phyloP scores from a whole-genome alignment of 2,888 invertebrate genomes.

The Oscheius sp. region DNA sequence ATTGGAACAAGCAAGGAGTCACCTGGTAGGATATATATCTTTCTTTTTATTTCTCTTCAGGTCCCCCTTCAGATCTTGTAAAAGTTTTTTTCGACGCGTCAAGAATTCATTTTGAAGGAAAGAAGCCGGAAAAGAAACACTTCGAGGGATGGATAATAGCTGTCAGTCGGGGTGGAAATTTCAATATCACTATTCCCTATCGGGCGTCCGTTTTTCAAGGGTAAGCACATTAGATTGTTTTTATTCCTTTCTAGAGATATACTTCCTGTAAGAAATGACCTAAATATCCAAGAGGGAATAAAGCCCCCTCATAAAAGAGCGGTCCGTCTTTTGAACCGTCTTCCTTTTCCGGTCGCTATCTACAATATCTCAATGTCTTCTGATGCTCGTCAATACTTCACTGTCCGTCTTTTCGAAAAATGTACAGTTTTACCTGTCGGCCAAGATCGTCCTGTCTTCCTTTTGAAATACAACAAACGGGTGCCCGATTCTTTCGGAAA shows the following conservation, averaged over 20 bases:
- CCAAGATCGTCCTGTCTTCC: constrained; percentile 54
- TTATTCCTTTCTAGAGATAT: constrained; percentile 34
- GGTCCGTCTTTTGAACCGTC: constrained; percentile 78
- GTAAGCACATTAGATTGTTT: constrained; percentile 69
- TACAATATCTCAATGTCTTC: constrained; percentile 79
- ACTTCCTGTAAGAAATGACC: constrained; percentile 43
- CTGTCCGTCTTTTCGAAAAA: constrained; percentile 48
- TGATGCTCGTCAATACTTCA: constrained; percentile 72
- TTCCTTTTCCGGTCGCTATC: constrained; percentile 80
- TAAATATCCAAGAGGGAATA: constrained; percentile 46
- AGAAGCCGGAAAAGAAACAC: constrained; percentile 34
- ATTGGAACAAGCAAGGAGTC: no score
- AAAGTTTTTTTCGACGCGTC: constrained; percentile 60
- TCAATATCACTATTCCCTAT: constrained; percentile 78
- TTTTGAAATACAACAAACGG: constrained; percentile 59
- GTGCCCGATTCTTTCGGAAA: constrained; percentile 40
- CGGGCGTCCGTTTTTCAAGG: constrained; percentile 74
- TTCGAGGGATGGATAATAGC: constrained; percentile 73
- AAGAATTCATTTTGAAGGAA: constrained; percentile 19
- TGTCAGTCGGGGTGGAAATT: constrained; percentile 73
- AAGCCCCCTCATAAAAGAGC: constrained; percentile 45
- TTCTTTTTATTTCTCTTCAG: constrained; percentile 31
- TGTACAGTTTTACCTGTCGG: constrained; percentile 50
- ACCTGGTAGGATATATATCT: not conserved
- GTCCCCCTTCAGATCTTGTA: constrained; percentile 55